Percentiles rank a stretch among this genome's conserved stretches.
Conservation (phyloP, 2,797 vertebrate genomes). For the Chelonia mydas region DNA sequence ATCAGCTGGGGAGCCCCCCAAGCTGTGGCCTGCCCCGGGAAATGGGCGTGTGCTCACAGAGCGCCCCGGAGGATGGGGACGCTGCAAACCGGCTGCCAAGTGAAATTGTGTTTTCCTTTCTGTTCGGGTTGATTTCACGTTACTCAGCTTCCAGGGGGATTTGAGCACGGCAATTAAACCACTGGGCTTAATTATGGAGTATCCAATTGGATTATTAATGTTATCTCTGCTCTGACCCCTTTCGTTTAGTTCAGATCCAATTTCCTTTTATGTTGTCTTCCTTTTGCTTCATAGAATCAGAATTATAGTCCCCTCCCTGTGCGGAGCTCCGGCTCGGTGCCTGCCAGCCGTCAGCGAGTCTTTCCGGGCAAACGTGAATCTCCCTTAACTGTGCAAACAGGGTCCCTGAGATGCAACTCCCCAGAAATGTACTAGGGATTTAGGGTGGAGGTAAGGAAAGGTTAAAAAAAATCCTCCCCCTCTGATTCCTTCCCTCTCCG, state of each 20-base stretch:
- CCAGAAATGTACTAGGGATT: background rate
- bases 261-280: background rate
- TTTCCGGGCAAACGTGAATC: background rate
- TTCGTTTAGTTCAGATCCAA: constrained; percentile 13
- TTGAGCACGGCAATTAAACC: constrained; percentile 47
- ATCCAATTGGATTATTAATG: constrained; percentile 40
- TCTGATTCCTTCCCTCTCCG: background rate
- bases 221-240: constrained; percentile 29
- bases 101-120: background rate
- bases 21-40: fast-evolving
- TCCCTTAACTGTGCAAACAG: background rate
- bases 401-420: background rate
- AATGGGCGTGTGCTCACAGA: background rate
- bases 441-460: background rate
- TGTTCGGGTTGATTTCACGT: background rate
- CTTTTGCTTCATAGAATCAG: background rate
- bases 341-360: background rate
- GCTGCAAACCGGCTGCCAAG: background rate
- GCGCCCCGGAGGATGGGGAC: background rate
- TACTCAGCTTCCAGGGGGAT: constrained; percentile 18
- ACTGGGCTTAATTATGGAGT: constrained; percentile 42
- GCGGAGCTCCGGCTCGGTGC: background rate
- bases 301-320: background rate
- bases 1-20: no score
- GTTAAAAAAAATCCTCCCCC: background rate